Evolutionary conservation across 2,797 vertebrate species (phyloP).

Genomic region (Helarctos malayanus): DNA sequence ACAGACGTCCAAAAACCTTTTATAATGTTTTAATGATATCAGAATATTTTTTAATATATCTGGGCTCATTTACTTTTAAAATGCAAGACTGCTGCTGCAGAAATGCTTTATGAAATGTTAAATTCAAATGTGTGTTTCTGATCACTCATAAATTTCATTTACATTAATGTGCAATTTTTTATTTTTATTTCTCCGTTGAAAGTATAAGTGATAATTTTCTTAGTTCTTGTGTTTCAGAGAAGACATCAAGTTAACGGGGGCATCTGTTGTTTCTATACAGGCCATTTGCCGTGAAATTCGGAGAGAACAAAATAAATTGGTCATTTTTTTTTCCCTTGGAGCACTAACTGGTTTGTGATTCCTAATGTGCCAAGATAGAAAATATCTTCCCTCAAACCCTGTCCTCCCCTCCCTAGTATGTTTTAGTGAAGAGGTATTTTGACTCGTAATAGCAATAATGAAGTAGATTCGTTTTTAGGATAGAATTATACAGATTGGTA

Average conservation of each 20-base stretch:
- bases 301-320: not conserved
- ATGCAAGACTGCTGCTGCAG: fast-evolving
- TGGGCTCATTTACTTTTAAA: slow-evolving; percentile 24
- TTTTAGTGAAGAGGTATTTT: not conserved
- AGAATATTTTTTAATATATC: not conserved
- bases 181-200: not conserved
- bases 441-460: not conserved
- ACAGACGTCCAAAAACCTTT: not conserved
- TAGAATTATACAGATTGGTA: not conserved
- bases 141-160: not conserved
- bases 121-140: not conserved
- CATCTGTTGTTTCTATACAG: not conserved
- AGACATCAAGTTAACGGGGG: not conserved
- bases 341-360: not conserved
- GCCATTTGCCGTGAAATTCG: not conserved
- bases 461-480: not conserved
- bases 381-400: not conserved
- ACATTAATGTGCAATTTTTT: not conserved
- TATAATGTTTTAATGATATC: not conserved
- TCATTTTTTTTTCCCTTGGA: not conserved
- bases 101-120: not conserved
- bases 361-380: not conserved
- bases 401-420: fast-evolving
- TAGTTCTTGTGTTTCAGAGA: not conserved
- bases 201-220: not conserved